These are phyloP conservation scores for Cataglyphis hispanica DNA, from an alignment of 1,140 invertebrate genomes.

Conservation along the genomic window DNA sequence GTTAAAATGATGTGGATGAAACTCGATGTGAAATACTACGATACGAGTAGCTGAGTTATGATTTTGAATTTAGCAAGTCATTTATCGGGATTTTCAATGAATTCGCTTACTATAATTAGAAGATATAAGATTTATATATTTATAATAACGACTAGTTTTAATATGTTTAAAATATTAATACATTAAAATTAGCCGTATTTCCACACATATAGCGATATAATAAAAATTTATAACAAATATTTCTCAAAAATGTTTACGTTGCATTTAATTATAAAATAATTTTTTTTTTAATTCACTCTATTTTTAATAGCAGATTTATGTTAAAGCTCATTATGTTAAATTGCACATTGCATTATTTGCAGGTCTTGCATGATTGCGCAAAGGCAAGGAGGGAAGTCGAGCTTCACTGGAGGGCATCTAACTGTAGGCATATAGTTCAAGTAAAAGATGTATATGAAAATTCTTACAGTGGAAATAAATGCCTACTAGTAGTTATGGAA, in stretches of 20 bases:
- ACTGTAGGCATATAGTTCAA: conserved; percentile 96
- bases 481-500: conserved; percentile 98
- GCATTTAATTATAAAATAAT: neutral
- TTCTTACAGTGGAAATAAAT: conserved; percentile 95
- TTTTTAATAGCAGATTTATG: neutral
- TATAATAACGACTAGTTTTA: neutral
- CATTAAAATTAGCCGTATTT: neutral
- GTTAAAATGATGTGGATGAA: conserved; percentile 11
- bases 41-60: neutral
- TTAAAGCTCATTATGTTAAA: neutral
- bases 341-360: conserved; percentile 83
- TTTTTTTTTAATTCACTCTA: neutral
- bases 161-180: neutral
- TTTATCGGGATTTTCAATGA: conserved; percentile 22
- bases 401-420: conserved; percentile 96
- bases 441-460: conserved; percentile 98
- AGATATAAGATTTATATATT: too few relatives aligned
- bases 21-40: conserved; percentile 7
- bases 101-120: neutral
- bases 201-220: neutral
- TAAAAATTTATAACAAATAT: neutral
- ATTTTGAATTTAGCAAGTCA: conserved; percentile 5
- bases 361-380: conserved; percentile 96
- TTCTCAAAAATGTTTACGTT: neutral
- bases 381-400: conserved; percentile 98